A percentile compares a stretch with the other conserved stretches of the same genome.
phyloP scores from a whole-genome alignment of 2,888 invertebrate species.

The Pheosia gnoma region DNA sequence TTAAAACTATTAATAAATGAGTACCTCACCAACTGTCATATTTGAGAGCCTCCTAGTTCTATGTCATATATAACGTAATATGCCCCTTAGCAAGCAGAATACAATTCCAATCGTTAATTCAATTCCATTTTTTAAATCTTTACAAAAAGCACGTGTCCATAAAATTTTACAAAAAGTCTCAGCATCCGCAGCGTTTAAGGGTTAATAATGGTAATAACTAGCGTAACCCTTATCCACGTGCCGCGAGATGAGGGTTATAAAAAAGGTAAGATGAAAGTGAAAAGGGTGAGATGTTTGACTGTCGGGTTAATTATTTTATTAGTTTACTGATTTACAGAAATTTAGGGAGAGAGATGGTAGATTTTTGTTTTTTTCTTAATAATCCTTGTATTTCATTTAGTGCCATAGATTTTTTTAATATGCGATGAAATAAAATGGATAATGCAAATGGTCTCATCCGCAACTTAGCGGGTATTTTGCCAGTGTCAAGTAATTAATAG shows the following conservation, averaged over 20 bases:
- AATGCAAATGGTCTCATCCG: no score
- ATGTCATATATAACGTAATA: no score
- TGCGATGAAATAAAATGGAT: no score
- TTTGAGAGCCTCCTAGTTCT: no score
- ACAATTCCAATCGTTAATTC: neutral
- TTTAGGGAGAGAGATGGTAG: neutral
- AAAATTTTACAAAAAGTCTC: conserved; percentile 45
- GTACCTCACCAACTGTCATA: no score
- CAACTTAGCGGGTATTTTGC: no score
- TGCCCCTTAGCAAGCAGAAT: no score
- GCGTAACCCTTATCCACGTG: conserved; percentile 70
- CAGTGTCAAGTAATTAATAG: no score
- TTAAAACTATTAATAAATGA: no score
- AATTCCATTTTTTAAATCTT: conserved; percentile 24
- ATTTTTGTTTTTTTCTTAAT: neutral
- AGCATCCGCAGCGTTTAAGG: conserved; percentile 70
- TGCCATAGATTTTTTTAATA: no score
- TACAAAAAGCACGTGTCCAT: conserved; percentile 7
- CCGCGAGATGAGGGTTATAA: conserved; percentile 65
- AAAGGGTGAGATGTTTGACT: conserved; percentile 28
- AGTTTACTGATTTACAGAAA: conserved; percentile 8
- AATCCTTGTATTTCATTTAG: no score
- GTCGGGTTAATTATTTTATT: conserved; percentile 9
- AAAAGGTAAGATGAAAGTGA: conserved; percentile 30
- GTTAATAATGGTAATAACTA: conserved; percentile 64